Percentiles rank a stretch among this genome's conserved stretches.
phyloP scores from a whole-genome alignment of 2,797 vertebrate genomes.

The Anabacerthia variegaticeps region DNA sequence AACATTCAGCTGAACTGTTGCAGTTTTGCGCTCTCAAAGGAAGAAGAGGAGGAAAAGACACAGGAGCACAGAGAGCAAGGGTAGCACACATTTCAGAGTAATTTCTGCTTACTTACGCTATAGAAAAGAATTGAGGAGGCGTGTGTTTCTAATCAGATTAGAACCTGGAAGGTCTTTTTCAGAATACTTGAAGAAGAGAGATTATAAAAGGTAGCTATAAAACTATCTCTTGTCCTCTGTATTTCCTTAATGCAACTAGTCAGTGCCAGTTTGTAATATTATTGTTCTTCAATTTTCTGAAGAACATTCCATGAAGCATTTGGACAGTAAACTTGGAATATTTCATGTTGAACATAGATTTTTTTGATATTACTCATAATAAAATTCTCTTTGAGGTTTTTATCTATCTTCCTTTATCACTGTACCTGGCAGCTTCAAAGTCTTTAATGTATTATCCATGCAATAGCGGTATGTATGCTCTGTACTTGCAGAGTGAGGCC shows the following conservation, averaged over 20 bases:
- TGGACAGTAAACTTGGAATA: neutral
- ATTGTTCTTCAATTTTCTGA: neutral
- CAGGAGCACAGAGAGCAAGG: neutral
- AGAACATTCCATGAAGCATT: neutral
- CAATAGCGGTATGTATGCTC: rapidly evolving
- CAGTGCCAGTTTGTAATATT: slow-evolving; percentile 6
- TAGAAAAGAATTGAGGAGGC: neutral
- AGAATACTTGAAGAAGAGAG: neutral
- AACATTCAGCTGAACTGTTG: neutral
- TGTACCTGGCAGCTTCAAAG: slow-evolving; percentile 18
- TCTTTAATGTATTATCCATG: slow-evolving; percentile 55
- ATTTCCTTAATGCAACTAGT: neutral
- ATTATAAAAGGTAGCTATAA: neutral
- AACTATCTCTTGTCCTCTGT: neutral
- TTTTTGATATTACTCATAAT: neutral
- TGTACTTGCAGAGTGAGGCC: neutral
- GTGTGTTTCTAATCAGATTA: neutral
- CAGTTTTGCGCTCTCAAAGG: neutral
- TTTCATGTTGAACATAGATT: slow-evolving; percentile 10
- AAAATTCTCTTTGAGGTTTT: slow-evolving; percentile 53
- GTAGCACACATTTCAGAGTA: neutral
- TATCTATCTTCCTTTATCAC: neutral
- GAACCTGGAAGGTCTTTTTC: neutral
- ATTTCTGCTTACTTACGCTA: neutral
- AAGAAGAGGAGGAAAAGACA: neutral